These are phyloP conservation scores for Thecocarcelia acutangulata DNA, from an alignment of 2,888 invertebrate species.

Conservation along the genomic window DNA sequence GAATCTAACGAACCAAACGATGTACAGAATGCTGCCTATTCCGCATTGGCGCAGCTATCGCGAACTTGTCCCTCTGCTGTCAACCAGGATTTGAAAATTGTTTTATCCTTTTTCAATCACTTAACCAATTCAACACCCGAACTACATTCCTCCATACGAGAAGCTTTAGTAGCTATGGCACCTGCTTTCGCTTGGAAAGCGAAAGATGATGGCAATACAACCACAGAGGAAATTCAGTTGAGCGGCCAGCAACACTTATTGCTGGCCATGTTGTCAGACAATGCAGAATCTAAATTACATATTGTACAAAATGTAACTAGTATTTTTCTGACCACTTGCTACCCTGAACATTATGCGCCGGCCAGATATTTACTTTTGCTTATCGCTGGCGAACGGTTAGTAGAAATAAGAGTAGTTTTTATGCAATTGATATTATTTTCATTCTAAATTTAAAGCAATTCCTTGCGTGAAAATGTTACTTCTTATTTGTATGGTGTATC, in stretches of 20 bases:
- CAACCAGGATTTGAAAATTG: slow-evolving; percentile 84
- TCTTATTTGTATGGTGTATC: slow-evolving; percentile 86
- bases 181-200: slow-evolving; percentile 83
- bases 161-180: slow-evolving; percentile 87
- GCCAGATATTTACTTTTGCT: slow-evolving; percentile 91
- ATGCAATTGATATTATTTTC: not conserved
- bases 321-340: slow-evolving; percentile 90
- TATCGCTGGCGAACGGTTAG: slow-evolving; percentile 91
- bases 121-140: slow-evolving; percentile 81
- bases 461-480: slow-evolving; percentile 79
- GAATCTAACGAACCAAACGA: slow-evolving; percentile 79
- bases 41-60: slow-evolving; percentile 82
- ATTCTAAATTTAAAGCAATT: slow-evolving; percentile 74
- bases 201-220: slow-evolving; percentile 70
- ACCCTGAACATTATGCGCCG: slow-evolving; percentile 90
- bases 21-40: slow-evolving; percentile 82
- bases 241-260: slow-evolving; percentile 82
- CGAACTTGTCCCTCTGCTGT: slow-evolving; percentile 83
- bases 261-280: slow-evolving; percentile 86
- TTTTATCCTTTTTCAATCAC: slow-evolving; percentile 80
- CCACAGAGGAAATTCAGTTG: slow-evolving; percentile 78
- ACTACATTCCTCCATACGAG: slow-evolving; percentile 85
- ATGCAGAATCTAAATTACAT: slow-evolving; percentile 89
- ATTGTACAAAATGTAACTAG: slow-evolving; percentile 92
- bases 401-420: slow-evolving; percentile 51